Percentiles rank a stretch among this genome's conserved stretches.
These are phyloP conservation scores for Brachionus plicatilis DNA, from an alignment of 1,140 invertebrate genomes.

Conservation along the genomic window DNA sequence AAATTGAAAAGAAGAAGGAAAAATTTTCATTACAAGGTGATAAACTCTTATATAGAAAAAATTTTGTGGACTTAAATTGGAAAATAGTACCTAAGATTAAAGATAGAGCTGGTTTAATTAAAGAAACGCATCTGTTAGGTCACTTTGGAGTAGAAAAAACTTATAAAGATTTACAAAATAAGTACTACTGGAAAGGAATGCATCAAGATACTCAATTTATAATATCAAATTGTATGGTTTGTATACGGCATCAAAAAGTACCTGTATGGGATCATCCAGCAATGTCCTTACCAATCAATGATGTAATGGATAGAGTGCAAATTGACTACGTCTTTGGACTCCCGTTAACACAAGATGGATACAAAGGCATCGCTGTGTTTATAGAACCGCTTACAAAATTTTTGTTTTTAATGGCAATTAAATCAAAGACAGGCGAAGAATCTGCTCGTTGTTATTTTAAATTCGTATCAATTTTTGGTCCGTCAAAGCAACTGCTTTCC, in stretches of 20 bases:
- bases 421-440: constrained; percentile 11
- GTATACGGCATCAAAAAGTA: not conserved
- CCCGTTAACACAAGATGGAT: not conserved
- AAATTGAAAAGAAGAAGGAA: not conserved
- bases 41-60: not conserved
- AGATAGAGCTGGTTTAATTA: not conserved
- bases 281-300: not conserved
- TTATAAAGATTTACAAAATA: not conserved
- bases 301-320: constrained; percentile 2
- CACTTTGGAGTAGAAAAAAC: constrained; percentile 30
- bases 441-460: constrained; percentile 1
- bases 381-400: not conserved
- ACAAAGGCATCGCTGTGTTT: not conserved
- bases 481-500: not conserved
- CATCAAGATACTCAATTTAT: not conserved
- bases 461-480: not conserved
- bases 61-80: not conserved
- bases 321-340: constrained; percentile 3
- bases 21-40: not conserved
- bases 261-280: not conserved
- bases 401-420: not conserved
- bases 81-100: not conserved
- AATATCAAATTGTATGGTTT: not conserved
- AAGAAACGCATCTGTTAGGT: not conserved
- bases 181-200: constrained; percentile 28